Conservation (phyloP, 2,888 invertebrate genomes). For the Dilophus febrilis region DNA sequence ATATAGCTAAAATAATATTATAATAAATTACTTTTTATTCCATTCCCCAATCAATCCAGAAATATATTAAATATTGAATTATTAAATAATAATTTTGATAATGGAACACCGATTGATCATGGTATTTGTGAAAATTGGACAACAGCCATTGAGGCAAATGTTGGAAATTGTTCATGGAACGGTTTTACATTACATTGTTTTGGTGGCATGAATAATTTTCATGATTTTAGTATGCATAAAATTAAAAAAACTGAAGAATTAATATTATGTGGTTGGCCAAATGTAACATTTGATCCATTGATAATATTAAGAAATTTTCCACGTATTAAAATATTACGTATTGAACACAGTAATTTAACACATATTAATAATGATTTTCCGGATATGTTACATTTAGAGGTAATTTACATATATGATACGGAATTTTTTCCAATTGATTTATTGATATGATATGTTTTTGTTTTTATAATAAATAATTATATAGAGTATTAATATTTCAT, state of each 20-base stretch:
- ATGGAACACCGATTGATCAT: conserved; percentile 4
- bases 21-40: no score
- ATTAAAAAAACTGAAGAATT: conserved; percentile 9
- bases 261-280: conserved; percentile 23
- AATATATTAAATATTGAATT: no score
- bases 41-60: no score
- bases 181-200: conserved; percentile 20
- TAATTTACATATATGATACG: no score
- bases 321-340: conserved; percentile 19
- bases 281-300: conserved; percentile 20
- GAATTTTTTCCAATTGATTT: no score
- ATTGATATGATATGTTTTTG: no score
- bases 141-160: conserved; percentile 18
- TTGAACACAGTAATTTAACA: conserved; percentile 23
- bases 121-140: conserved; percentile 21
- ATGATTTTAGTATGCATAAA: conserved; percentile 10
- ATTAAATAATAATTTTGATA: no score
- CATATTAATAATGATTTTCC: conserved; percentile 23
- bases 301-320: conserved; percentile 20
- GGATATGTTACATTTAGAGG: conserved; percentile 21
- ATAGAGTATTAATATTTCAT: conserved; percentile 27
- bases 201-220: conserved; percentile 23
- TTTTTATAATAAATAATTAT: no score
- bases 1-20: no score
- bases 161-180: conserved; percentile 20